phyloP scores from a whole-genome alignment of 2,888 invertebrate species.

The Auanema sp. region DNA sequence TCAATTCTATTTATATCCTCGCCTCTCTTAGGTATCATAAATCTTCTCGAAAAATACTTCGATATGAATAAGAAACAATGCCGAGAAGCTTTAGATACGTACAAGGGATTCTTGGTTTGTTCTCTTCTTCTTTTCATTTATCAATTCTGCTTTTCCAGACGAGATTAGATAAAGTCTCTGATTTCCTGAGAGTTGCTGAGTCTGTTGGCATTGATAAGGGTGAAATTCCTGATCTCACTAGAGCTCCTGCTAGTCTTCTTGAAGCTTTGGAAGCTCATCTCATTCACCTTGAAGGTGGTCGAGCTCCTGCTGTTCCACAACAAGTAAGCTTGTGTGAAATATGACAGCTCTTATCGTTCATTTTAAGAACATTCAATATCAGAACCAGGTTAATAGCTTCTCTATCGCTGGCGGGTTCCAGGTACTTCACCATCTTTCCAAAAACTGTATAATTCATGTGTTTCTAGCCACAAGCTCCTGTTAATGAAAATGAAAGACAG shows the following conservation, averaged over 20 bases:
- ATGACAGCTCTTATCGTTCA: not conserved
- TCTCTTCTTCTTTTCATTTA: not conserved
- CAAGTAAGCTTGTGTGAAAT: not conserved
- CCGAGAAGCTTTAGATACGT: conserved; percentile 93
- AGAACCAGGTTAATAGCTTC: conserved; percentile 64
- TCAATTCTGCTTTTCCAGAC: conserved; percentile 64
- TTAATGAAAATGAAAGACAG: conserved; percentile 74
- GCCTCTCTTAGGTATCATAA: conserved; percentile 33
- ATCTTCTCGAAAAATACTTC: conserved; percentile 85
- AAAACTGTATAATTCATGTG: not conserved
- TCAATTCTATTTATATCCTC: not conserved
- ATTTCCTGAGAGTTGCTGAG: conserved; percentile 83
- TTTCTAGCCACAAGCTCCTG: conserved; percentile 15
- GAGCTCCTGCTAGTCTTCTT: conserved; percentile 92
- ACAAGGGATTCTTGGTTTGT: conserved; percentile 87
- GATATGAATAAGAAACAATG: conserved; percentile 99
- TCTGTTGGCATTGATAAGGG: conserved; percentile 97
- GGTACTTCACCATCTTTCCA: not conserved
- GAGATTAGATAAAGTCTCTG: conserved; percentile 95
- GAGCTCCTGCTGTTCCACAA: conserved; percentile 44
- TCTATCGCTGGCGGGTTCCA: conserved; percentile 23
- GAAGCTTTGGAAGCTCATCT: conserved; percentile 96
- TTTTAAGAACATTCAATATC: conserved; percentile 12
- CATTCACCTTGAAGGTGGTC: conserved; percentile 81
- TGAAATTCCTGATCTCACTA: conserved; percentile 95